A percentile compares a stretch with the other conserved stretches of the same genome.
Conservation (phyloP, 2,888 invertebrate species). For the Yponomeuta malinellus region DNA sequence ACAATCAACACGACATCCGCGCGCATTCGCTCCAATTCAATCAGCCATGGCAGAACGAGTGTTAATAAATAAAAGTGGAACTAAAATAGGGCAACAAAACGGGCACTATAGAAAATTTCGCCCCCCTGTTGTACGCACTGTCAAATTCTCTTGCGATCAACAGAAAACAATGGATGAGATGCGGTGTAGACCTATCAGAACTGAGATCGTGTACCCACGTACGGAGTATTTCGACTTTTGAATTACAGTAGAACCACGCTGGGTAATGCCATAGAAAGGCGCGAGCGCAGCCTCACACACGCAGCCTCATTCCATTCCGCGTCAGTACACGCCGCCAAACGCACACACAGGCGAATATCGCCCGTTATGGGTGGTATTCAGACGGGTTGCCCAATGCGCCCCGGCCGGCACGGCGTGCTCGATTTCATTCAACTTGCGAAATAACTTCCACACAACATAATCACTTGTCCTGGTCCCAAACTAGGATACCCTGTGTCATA, state of each 20-base stretch:
- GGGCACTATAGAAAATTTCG: not conserved
- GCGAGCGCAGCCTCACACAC: no score
- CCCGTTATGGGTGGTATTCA: no score
- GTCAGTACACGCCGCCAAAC: no score
- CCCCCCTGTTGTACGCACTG: not conserved
- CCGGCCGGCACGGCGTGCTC: no score
- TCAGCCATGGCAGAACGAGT: slow-evolving; percentile 10
- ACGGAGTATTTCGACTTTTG: not conserved
- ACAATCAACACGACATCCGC: not conserved
- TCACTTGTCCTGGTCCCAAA: no score
- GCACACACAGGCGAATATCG: no score
- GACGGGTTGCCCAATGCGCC: no score
- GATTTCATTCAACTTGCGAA: no score
- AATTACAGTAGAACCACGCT: not conserved
- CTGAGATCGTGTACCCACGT: not conserved
- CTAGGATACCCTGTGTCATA: no score
- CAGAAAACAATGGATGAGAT: not conserved
- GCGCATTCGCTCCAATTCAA: not conserved
- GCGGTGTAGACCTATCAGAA: not conserved
- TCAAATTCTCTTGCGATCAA: slow-evolving; percentile 12
- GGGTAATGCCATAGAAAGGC: no score
- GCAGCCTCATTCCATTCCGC: no score
- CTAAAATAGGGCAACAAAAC: slow-evolving; percentile 1
- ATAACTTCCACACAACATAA: no score
- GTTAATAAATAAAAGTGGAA: slow-evolving; percentile 13